Base-by-base conservation (phyloP, 2,888 invertebrate genomes). In the Microplitis deprimator region DNA sequence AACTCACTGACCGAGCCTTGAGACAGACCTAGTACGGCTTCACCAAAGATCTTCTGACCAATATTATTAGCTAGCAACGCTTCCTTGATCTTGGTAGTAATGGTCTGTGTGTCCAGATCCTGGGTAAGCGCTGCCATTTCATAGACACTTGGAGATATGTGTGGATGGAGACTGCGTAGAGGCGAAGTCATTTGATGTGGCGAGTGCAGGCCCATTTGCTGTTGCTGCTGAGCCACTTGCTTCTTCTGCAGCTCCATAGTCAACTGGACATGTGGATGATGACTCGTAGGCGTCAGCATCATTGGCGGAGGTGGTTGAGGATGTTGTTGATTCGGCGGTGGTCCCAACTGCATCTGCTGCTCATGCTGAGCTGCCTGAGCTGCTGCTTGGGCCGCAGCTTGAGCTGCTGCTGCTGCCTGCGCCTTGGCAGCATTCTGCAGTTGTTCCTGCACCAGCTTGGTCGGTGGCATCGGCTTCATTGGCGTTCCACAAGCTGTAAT, bases 11-110 rank as follows among this genome's bases (percentile, higher is more conserved):
- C 98, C 1, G 98, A 97, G 10, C 97, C 98, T 90, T 99, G 98
- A 0, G 98, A 98, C 40, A 99, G 92, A 0, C 98, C 98, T 13
- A 99, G 92, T 4, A 99, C 98, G 0, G 97, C 98, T 91, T 99
- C 99, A 8, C 99, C 99, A 87, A 99, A 99, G 80, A 97, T 97
- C 92, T 98, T 98, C 91, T 99, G 99, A 3, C 98, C 98, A 83
- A 99, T 97, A 88, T 98, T 98, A 90, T 98, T 98, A 61, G 98
- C 98, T 73, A 98, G 92, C 8, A 99, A 92, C 0, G 98, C 97
- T 90, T 98, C 98, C 89, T 98, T 99, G 88, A 98, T 98, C 90
- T 97, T 97, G 7, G 97, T 97, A 1, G 98, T 98, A 85, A 98
- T 97, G 20, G 95, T 94, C 88, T 98, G 97, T 1, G 99, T 99